Conservation (phyloP, 2,888 invertebrate species). For the Hymenopus coronatus region DNA sequence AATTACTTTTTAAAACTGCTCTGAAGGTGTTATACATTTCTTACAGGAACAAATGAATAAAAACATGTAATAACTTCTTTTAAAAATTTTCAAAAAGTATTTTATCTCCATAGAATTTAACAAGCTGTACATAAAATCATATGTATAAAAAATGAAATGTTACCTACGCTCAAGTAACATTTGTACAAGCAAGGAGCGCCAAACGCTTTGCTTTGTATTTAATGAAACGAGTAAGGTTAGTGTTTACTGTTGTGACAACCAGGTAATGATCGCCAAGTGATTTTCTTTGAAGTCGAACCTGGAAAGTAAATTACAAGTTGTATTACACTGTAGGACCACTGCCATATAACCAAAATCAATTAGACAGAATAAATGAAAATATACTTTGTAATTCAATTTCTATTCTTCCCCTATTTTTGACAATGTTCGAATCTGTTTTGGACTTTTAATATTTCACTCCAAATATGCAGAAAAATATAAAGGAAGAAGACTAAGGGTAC, state of each 20-base stretch:
- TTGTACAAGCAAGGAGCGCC: background rate
- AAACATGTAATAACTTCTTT: background rate
- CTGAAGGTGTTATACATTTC: background rate
- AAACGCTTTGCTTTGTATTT: slow-evolving; percentile 61
- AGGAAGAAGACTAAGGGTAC: too few species aligned
- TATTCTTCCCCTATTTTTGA: too few species aligned
- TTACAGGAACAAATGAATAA: background rate
- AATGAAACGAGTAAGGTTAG: slow-evolving; percentile 69
- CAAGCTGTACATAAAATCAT: background rate
- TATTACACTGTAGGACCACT: background rate
- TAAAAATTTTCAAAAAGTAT: background rate
- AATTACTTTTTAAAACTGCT: background rate
- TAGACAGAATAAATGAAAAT: background rate
- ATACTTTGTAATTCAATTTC: background rate
- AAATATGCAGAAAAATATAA: too few species aligned
- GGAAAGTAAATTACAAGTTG: slow-evolving; percentile 39
- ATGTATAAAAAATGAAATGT: background rate
- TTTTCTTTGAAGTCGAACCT: slow-evolving; percentile 64
- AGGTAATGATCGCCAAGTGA: slow-evolving; percentile 65
- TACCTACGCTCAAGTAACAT: background rate
- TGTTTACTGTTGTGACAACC: slow-evolving; percentile 66
- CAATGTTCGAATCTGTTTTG: too few species aligned
- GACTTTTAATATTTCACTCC: too few species aligned
- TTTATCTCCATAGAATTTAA: background rate
- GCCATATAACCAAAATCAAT: background rate